Evolutionary conservation across 2,113 vertebrate genomes (phyloP).

Genomic region (Danionella cerebrum): DNA sequence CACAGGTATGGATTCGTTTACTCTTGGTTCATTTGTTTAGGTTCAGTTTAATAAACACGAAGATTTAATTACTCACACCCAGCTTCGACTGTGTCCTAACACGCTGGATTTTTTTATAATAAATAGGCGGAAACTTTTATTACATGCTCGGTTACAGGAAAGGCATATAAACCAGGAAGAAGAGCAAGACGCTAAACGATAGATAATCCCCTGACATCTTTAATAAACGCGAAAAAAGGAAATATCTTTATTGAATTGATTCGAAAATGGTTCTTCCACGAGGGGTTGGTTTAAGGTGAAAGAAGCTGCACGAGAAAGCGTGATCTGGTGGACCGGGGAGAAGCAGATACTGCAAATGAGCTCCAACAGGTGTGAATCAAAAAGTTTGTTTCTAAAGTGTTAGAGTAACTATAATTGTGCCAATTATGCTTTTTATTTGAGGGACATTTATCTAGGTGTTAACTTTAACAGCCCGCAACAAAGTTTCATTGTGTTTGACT

Average conservation of each 20-base stretch:
- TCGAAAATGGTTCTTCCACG: background rate
- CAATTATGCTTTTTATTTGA: too few relatives aligned
- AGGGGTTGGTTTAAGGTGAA: background rate
- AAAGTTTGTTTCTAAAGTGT: background rate
- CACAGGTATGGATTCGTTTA: background rate
- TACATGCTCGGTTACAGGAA: background rate
- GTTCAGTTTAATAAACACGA: background rate
- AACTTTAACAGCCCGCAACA: background rate
- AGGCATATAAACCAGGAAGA: slow-evolving; percentile 2
- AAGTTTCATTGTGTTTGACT: background rate
- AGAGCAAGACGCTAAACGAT: background rate
- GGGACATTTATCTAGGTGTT: background rate
- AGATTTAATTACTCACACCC: background rate
- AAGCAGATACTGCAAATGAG: background rate
- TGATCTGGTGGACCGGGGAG: background rate
- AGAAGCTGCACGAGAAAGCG: background rate
- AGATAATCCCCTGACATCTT: background rate
- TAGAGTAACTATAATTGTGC: background rate
- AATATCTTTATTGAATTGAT: background rate
- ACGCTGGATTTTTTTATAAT: background rate
- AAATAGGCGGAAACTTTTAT: background rate
- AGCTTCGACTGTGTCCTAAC: background rate
- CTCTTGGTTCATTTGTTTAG: background rate
- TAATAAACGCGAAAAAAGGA: too few relatives aligned
- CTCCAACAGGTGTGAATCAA: slow-evolving; percentile 1